phyloP scores from a whole-genome alignment of 2,113 vertebrate genomes.

The Ellobius talpinus region DNA sequence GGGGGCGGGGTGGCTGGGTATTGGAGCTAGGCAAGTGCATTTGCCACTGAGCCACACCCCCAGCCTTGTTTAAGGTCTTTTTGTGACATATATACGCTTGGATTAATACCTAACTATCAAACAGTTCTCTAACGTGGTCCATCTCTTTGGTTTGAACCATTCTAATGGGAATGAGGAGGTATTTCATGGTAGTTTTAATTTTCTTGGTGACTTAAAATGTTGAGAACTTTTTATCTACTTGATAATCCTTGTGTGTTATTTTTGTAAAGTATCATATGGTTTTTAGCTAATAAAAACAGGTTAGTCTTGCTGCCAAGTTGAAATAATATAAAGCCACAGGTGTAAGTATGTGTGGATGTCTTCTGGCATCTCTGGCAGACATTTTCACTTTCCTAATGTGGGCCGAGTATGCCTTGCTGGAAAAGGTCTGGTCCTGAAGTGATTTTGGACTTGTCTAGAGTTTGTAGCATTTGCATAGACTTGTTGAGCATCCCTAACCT shows the following conservation, averaged over 20 bases:
- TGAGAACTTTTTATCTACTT: constrained; percentile 12
- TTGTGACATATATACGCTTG: background rate
- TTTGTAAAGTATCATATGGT: constrained; percentile 8
- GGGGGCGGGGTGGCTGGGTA: no score
- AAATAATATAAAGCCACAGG: background rate
- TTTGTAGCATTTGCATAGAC: background rate
- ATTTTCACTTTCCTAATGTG: background rate
- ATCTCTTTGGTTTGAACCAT: background rate
- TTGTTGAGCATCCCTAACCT: no score
- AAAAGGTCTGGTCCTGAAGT: background rate
- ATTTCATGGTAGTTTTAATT: background rate
- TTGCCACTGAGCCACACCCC: background rate
- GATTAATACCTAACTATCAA: background rate
- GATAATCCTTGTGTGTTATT: background rate
- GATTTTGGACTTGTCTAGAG: background rate
- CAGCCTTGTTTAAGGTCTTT: background rate
- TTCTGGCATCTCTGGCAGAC: background rate
- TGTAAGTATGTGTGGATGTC: background rate
- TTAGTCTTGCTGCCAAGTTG: background rate
- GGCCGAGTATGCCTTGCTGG: background rate
- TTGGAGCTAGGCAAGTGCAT: background rate
- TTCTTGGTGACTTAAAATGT: background rate
- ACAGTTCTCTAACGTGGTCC: background rate
- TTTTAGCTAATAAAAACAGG: background rate
- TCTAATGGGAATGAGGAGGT: background rate